phyloP scores from a whole-genome alignment of 2,797 vertebrate genomes.

The Intellagama lesueurii region DNA sequence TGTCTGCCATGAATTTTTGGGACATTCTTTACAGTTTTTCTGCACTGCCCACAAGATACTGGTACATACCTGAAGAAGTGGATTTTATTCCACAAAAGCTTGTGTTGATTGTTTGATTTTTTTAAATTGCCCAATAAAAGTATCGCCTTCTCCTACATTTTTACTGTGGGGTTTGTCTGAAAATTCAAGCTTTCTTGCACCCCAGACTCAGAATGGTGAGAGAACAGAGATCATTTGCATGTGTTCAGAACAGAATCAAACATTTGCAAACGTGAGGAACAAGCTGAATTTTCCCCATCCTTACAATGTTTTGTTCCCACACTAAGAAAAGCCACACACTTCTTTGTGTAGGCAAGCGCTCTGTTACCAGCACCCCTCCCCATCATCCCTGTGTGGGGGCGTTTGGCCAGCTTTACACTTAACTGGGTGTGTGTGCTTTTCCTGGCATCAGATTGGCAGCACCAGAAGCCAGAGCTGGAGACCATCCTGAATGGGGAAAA shows the following conservation, averaged over 20 bases:
- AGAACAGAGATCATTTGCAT: background rate
- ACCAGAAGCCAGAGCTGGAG: conserved; percentile 73
- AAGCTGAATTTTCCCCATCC: background rate
- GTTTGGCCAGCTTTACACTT: conserved; percentile 29
- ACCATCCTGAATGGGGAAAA: conserved; percentile 68
- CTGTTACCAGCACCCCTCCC: conserved; percentile 13
- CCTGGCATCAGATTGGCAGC: conserved; percentile 51
- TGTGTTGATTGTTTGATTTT: too few species aligned
- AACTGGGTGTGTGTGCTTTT: conserved; percentile 53
- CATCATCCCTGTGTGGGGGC: conserved; percentile 10
- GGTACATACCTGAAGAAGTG: too few species aligned
- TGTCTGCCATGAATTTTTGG: too few species aligned
- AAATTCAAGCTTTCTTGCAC: background rate
- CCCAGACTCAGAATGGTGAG: background rate
- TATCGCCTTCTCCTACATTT: too few species aligned
- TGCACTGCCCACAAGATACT: too few species aligned
- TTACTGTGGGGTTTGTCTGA: background rate
- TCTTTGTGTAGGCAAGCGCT: conserved; percentile 18
- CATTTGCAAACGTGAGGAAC: conserved; percentile 21
- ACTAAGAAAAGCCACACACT: background rate
- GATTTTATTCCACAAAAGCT: too few species aligned
- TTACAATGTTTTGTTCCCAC: conserved; percentile 9
- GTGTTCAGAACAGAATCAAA: background rate
- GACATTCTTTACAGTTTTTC: too few species aligned
- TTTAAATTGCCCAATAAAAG: too few species aligned